A percentile compares a stretch with the other conserved stretches of the same genome.
Evolutionary conservation across 2,113 vertebrate species (phyloP).

Genomic region (Charadrius vociferus): DNA sequence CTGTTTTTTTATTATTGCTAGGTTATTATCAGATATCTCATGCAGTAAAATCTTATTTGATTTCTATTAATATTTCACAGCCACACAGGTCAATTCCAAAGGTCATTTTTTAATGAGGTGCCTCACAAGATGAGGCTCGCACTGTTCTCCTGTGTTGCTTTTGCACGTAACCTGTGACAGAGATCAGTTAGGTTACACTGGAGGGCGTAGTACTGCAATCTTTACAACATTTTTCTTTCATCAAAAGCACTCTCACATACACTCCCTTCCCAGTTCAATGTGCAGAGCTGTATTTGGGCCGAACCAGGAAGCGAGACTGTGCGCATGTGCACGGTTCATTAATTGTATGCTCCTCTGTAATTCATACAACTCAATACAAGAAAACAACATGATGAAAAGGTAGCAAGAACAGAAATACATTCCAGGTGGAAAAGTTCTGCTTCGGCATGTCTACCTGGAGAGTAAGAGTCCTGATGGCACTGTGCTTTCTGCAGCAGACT

Average conservation of each 20-base stretch:
- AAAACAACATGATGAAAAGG: background rate
- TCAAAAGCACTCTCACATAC: fast-evolving
- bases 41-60: background rate
- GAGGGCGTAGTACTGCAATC: background rate
- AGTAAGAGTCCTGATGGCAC: background rate
- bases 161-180: fast-evolving
- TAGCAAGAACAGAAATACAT: background rate
- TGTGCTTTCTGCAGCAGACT: background rate
- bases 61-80: background rate
- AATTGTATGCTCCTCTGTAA: background rate
- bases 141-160: fast-evolving
- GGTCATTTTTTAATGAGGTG: background rate
- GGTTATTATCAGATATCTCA: background rate
- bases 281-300: background rate
- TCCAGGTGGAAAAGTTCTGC: background rate
- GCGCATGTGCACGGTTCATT: fast-evolving
- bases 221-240: fast-evolving
- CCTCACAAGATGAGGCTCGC: background rate
- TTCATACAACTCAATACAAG: fast-evolving
- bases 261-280: fast-evolving
- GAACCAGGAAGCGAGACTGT: background rate
- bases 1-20: background rate
- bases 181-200: background rate
- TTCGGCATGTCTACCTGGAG: background rate
- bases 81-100: background rate